Evolutionary conservation across 2,113 vertebrate species (phyloP).

Genomic region (Dipodomys ordii): DNA sequence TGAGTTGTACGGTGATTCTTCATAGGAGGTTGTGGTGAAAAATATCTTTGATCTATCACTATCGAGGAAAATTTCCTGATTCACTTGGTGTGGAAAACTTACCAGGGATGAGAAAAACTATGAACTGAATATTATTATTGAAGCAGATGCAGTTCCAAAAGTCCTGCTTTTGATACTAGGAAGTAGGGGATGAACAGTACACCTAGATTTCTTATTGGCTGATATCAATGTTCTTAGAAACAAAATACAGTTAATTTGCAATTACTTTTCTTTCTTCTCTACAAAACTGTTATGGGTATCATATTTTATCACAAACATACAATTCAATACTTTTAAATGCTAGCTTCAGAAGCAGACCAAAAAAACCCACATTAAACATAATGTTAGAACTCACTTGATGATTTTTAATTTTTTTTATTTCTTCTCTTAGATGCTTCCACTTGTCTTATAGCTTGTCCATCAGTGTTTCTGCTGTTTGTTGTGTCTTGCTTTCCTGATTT

Average conservation of each 20-base stretch:
- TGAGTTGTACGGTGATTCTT: background rate
- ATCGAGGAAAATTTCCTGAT: background rate
- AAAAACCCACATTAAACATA: background rate
- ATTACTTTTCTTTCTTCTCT: background rate
- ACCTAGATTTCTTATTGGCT: background rate
- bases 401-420: constrained; percentile 10
- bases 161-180: background rate
- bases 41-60: background rate
- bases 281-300: background rate
- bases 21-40: background rate
- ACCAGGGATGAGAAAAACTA: background rate
- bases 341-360: constrained; percentile 3
- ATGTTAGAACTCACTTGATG: background rate
- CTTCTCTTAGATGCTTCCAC: background rate
- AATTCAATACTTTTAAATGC: background rate
- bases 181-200: background rate
- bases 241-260: background rate
- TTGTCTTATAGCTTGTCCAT: background rate
- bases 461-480: background rate
- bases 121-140: background rate
- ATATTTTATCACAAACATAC: background rate
- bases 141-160: background rate
- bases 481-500: background rate
- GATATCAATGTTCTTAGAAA: background rate
- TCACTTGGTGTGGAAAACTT: background rate